These are phyloP conservation scores for Actinopyga echinites DNA, from an alignment of 53 echinoderm and acorn worm genomes.

Conservation along the genomic window DNA sequence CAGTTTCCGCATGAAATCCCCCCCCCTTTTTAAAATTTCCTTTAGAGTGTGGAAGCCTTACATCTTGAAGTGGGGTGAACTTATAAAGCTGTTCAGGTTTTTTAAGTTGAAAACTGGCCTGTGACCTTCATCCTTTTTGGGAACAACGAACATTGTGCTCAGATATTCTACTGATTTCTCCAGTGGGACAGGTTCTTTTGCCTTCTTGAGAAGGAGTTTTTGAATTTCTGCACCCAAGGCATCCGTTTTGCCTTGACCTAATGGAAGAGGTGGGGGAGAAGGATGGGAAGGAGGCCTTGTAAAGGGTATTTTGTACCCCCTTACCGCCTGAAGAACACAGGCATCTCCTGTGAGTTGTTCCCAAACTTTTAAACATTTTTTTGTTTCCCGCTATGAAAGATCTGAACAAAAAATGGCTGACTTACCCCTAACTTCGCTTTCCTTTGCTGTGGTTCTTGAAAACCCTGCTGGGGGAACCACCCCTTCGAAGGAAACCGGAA, in stretches of 20 bases:
- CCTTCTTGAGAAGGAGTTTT: conserved; percentile 4
- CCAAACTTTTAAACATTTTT: neutral
- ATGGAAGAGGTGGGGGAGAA: neutral
- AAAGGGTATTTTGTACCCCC: neutral
- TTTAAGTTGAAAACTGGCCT: neutral
- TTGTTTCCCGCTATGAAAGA: neutral
- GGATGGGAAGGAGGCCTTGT: neutral
- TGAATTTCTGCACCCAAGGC: neutral
- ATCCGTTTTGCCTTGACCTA: neutral
- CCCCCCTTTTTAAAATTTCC: neutral
- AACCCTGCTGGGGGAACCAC: neutral
- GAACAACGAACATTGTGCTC: conserved; percentile 13
- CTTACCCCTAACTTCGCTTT: neutral
- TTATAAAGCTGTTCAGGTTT: neutral
- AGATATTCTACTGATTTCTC: neutral
- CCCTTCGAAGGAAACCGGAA: neutral
- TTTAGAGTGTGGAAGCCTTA: neutral
- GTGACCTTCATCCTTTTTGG: neutral
- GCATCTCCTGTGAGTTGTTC: neutral
- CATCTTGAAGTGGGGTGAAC: no score
- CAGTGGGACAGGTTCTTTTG: neutral
- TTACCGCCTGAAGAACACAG: neutral
- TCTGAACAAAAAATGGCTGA: neutral
- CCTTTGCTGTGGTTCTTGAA: neutral
- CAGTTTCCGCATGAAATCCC: conserved; percentile 1